A percentile compares a stretch with the other conserved stretches of the same genome.
Evolutionary conservation across 2,113 vertebrate species (phyloP).

Genomic region (Misgurnus mizolepis): DNA sequence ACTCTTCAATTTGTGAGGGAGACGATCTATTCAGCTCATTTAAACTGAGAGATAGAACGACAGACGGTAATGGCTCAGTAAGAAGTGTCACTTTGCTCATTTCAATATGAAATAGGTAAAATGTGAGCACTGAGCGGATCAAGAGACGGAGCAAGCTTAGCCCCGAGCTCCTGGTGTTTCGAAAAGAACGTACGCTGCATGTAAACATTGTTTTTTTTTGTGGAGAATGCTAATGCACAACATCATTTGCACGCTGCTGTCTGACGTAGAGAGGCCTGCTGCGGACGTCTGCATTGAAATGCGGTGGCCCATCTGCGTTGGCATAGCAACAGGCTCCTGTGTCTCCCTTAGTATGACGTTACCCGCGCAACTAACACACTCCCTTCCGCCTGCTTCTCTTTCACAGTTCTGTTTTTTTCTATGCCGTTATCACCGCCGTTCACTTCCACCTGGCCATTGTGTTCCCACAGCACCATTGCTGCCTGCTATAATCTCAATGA

Average conservation of each 20-base stretch:
- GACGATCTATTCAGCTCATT: constrained; percentile 37
- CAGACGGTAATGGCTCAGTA: background rate
- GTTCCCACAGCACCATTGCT: background rate
- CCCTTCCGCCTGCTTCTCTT: constrained; percentile 2
- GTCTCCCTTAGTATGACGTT: constrained; percentile 58
- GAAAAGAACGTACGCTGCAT: constrained; percentile 26
- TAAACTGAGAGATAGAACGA: constrained; percentile 20
- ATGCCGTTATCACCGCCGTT: constrained; percentile 24
- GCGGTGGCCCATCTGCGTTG: constrained; percentile 57
- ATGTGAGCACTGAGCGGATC: background rate
- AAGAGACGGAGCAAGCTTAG: background rate
- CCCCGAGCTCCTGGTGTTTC: constrained; percentile 31
- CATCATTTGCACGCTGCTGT: constrained; percentile 30
- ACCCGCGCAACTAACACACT: constrained; percentile 39
- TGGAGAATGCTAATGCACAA: constrained; percentile 28
- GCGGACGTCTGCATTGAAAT: constrained; percentile 56
- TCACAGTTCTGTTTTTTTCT: constrained; percentile 7
- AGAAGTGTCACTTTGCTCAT: constrained; percentile 5
- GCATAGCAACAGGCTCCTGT: constrained; percentile 64
- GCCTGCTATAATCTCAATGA: constrained; percentile 15
- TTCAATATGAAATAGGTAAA: constrained; percentile 24
- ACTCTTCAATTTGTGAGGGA: constrained; percentile 32
- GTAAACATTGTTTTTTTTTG: constrained; percentile 40
- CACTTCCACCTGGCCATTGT: constrained; percentile 21
- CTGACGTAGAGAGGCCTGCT: constrained; percentile 54